Evolutionary conservation across 2,888 invertebrate species (phyloP).

Genomic region (Erebia palarica): DNA sequence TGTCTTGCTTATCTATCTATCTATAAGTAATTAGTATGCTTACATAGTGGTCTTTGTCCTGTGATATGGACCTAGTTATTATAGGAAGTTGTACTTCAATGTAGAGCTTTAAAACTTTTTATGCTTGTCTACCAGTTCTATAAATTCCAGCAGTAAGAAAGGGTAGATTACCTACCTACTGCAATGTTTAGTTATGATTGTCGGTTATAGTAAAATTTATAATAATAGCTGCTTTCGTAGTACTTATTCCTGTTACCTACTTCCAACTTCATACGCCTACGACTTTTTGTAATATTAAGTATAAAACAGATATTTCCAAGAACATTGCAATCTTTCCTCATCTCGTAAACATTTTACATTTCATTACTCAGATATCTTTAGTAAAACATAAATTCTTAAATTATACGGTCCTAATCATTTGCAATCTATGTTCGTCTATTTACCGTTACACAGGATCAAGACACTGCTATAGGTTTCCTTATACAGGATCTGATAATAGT

Average conservation of each 20-base stretch:
- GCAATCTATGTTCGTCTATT: constrained; percentile 17
- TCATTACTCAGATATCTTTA: no score
- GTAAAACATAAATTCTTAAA: no score
- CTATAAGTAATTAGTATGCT: constrained; percentile 3
- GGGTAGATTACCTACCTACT: not conserved
- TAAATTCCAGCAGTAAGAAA: not conserved
- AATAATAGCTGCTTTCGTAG: no score
- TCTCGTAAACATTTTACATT: no score
- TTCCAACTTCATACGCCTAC: no score
- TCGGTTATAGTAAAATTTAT: no score
- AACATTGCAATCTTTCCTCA: no score
- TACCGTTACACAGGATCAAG: constrained; percentile 40
- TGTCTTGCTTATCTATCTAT: not conserved
- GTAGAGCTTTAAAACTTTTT: no score
- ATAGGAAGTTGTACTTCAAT: not conserved
- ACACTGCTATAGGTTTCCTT: constrained; percentile 33
- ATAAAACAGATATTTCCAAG: no score
- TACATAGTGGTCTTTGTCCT: constrained; percentile 20
- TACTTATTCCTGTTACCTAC: no score
- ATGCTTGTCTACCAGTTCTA: not conserved
- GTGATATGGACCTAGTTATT: constrained; percentile 1
- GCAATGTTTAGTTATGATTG: no score
- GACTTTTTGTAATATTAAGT: no score
- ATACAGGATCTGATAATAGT: constrained; percentile 37
- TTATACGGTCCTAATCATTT: not conserved